phyloP scores from a whole-genome alignment of 2,797 vertebrate species.

The Sandelia bainsii region DNA sequence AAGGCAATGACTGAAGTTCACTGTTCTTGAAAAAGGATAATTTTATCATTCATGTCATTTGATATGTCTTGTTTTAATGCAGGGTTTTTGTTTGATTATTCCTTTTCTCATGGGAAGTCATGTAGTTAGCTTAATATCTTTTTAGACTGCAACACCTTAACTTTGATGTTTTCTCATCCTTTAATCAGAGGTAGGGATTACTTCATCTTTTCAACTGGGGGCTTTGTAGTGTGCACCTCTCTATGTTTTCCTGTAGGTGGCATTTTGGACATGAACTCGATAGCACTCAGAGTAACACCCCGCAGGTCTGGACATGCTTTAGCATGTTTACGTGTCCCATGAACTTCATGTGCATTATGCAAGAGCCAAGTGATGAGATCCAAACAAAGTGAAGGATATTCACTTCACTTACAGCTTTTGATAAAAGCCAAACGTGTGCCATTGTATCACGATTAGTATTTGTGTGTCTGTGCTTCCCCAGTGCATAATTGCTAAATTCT shows the following conservation, averaged over 20 bases:
- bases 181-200: constrained; percentile 69
- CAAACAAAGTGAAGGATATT: constrained; percentile 44
- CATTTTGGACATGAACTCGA: constrained; percentile 71
- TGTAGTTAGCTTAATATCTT: constrained; percentile 37
- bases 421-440: constrained; percentile 37
- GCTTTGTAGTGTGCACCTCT: constrained; percentile 17
- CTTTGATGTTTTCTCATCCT: constrained; percentile 75
- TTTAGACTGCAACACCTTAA: constrained; percentile 40
- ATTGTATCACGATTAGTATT: constrained; percentile 40
- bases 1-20: not conserved
- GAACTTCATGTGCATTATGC: constrained; percentile 66
- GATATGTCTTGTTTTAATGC: constrained; percentile 1
- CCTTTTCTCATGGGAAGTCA: constrained; percentile 19
- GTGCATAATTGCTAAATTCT: constrained; percentile 15
- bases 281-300: constrained; percentile 54
- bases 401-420: constrained; percentile 32
- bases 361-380: constrained; percentile 65
- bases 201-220: constrained; percentile 47
- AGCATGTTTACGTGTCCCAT: constrained; percentile 63
- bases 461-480: constrained; percentile 14
- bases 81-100: constrained; percentile 15
- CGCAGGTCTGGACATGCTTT: constrained; percentile 66
- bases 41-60: constrained; percentile 17
- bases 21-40: constrained; percentile 3
- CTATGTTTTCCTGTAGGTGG: constrained; percentile 57